Conservation (phyloP, 2,888 invertebrate genomes). For the Osmoderma eremita region DNA sequence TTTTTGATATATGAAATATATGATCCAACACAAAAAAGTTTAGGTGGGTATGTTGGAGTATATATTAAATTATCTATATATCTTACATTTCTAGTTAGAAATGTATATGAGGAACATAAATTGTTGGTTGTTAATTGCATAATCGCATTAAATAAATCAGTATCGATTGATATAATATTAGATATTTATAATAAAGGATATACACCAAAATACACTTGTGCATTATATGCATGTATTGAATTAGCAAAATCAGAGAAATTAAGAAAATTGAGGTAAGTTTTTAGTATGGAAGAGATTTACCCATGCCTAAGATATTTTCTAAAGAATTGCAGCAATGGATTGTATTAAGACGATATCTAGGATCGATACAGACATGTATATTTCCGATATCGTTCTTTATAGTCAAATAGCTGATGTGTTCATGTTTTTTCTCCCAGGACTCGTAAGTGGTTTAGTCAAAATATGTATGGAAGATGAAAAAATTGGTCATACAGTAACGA, state of each 20-base stretch:
- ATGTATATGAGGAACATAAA: slow-evolving; percentile 73
- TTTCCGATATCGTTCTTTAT: slow-evolving; percentile 66
- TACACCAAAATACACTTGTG: slow-evolving; percentile 71
- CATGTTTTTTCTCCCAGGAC: slow-evolving; percentile 73
- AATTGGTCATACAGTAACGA: slow-evolving; percentile 69
- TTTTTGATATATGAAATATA: slow-evolving; percentile 68
- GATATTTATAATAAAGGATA: slow-evolving; percentile 68
- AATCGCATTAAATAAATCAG: slow-evolving; percentile 64
- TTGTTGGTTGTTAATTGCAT: slow-evolving; percentile 68
- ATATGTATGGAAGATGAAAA: slow-evolving; percentile 69
- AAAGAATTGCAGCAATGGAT: slow-evolving; percentile 67
- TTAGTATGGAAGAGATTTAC: background rate
- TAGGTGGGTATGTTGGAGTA: slow-evolving; percentile 59
- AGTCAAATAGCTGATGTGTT: slow-evolving; percentile 68
- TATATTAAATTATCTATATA: background rate
- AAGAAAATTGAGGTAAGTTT: slow-evolving; percentile 69
- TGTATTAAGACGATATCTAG: slow-evolving; percentile 73
- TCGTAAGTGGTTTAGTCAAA: slow-evolving; percentile 69
- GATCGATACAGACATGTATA: slow-evolving; percentile 68
- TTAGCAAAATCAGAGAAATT: slow-evolving; percentile 75
- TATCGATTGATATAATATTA: slow-evolving; percentile 66
- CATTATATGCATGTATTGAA: slow-evolving; percentile 72
- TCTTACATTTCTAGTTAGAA: slow-evolving; percentile 62
- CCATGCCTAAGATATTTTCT: slow-evolving; percentile 13
- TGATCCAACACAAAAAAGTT: slow-evolving; percentile 65